phyloP scores from a whole-genome alignment of 1,140 invertebrate genomes.

The Penaeus chinensis region DNA sequence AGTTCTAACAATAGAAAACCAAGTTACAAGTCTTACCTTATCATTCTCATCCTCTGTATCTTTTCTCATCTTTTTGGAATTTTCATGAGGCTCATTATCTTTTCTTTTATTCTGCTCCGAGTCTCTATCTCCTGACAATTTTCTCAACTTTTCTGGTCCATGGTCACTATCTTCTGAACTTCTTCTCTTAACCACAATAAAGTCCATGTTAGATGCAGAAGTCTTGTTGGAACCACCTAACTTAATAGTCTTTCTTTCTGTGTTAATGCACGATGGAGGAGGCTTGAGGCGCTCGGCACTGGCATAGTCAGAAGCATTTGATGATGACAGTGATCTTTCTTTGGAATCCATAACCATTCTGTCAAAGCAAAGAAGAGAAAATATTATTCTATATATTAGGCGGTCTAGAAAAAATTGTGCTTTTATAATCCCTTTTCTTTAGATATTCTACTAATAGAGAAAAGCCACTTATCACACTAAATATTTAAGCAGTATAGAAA shows the following conservation, averaged over 20 bases:
- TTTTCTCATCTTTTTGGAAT: too few relatives aligned
- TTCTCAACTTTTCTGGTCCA: slow-evolving; percentile 1
- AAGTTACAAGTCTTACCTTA: too few relatives aligned
- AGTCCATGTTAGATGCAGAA: slow-evolving; percentile 9
- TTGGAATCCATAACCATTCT: slow-evolving; percentile 36
- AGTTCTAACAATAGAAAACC: too few relatives aligned
- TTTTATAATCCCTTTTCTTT: too few relatives aligned
- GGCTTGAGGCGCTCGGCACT: slow-evolving; percentile 28
- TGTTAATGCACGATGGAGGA: slow-evolving; percentile 36
- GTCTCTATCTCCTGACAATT: slow-evolving; percentile 23
- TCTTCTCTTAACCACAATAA: slow-evolving; percentile 28
- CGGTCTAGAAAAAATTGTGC: too few relatives aligned
- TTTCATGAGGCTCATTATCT: too few relatives aligned
- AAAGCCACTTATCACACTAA: too few relatives aligned
- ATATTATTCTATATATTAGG: too few relatives aligned
- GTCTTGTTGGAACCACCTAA: slow-evolving; percentile 6
- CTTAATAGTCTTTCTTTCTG: slow-evolving; percentile 21
- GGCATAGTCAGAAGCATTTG: slow-evolving; percentile 1
- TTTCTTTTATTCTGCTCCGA: too few relatives aligned
- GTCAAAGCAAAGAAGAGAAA: not conserved
- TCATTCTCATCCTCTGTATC: too few relatives aligned
- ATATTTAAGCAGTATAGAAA: too few relatives aligned
- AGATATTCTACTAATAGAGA: too few relatives aligned
- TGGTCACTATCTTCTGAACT: slow-evolving; percentile 11
- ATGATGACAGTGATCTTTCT: not conserved